These are phyloP conservation scores for Phylloscopus collybita DNA, from an alignment of 2,797 vertebrate genomes.

Conservation along the genomic window DNA sequence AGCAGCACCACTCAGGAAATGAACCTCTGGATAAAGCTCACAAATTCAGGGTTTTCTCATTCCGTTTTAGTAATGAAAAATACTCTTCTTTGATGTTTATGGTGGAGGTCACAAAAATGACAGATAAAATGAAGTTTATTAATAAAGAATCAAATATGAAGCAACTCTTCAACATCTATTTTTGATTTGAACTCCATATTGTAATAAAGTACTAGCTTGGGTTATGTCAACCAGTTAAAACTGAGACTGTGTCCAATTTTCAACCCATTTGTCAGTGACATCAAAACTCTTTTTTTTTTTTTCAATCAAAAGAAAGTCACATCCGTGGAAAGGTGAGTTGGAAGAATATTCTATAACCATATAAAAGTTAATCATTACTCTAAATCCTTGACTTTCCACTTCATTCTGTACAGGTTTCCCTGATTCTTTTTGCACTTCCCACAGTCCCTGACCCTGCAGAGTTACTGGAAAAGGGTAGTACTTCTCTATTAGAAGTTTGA, in stretches of 20 bases:
- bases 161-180: neutral
- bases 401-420: neutral
- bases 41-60: neutral
- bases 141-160: neutral
- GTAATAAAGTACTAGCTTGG: neutral
- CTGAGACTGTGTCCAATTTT: neutral
- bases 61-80: slow-evolving; percentile 17
- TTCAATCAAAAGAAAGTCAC: neutral
- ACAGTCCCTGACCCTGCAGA: neutral
- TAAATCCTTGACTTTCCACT: neutral
- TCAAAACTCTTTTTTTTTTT: neutral
- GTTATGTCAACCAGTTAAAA: slow-evolving; percentile 50
- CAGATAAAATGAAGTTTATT: slow-evolving; percentile 9
- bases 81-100: neutral
- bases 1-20: neutral
- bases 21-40: neutral
- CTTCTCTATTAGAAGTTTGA: neutral
- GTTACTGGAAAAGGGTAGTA: neutral
- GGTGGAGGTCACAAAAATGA: slow-evolving; percentile 15
- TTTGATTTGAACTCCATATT: slow-evolving; percentile 3
- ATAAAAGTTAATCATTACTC: neutral
- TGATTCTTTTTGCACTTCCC: neutral
- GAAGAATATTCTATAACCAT: neutral
- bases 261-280: slow-evolving; percentile 36
- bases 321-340: neutral